Percentiles rank a stretch among this genome's conserved stretches.
phyloP scores from a whole-genome alignment of 2,797 vertebrate genomes.

The Delichon dasypus region DNA sequence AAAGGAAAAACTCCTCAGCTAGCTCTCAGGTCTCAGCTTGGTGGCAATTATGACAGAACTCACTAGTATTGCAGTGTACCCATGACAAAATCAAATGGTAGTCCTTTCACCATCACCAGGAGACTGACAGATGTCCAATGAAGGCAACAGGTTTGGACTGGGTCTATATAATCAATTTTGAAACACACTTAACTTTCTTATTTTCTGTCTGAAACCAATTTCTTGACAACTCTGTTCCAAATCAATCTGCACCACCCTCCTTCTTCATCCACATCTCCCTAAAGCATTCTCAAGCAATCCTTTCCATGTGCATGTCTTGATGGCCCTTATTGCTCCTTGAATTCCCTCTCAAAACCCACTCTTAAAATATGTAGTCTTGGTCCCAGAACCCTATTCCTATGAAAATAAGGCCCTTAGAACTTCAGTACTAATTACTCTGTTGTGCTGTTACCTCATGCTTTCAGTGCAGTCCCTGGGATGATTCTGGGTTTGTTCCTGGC shows the following conservation, averaged over 20 bases:
- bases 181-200: not conserved
- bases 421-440: not conserved
- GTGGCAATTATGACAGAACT: not conserved
- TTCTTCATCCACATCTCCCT: not conserved
- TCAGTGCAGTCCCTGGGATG: not conserved
- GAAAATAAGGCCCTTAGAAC: not conserved
- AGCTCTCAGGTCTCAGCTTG: not conserved
- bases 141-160: not conserved
- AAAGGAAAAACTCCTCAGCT: not conserved
- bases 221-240: not conserved
- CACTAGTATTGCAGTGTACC: not conserved
- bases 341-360: not conserved
- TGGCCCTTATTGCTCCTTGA: not conserved
- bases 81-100: not conserved
- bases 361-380: not conserved
- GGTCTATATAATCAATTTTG: not conserved
- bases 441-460: not conserved
- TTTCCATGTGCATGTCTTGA: not conserved
- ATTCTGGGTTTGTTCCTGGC: not conserved
- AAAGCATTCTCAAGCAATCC: not conserved
- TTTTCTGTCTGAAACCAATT: not conserved
- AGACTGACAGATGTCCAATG: not conserved
- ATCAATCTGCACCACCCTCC: not conserved
- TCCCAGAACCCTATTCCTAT: not conserved
- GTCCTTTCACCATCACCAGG: not conserved